Evolutionary conservation across 1,140 invertebrate genomes (phyloP), one percentile per base, ranked within the genome.

Genomic region (Rhagoletis pomonella): DNA sequence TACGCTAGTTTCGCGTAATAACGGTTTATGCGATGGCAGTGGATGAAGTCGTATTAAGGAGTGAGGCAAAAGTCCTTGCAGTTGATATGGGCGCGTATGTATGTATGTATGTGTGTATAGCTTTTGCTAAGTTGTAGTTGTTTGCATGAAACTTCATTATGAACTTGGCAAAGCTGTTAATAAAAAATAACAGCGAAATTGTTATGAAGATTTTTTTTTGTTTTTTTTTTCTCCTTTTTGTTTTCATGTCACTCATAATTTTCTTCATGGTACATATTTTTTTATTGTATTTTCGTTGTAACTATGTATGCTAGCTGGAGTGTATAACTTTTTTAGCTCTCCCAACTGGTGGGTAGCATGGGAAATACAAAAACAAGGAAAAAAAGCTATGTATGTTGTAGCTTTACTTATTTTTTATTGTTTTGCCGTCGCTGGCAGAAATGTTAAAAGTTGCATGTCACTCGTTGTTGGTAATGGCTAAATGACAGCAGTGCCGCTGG

Each of bases 21-120:
- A 87, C 86, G 65, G 86, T 87, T 87, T 87, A 73, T 87, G 65
- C 17, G n/a, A 58, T 85, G n/a, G 14, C 19, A 58, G 50, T 59
- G 81, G 58, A 17, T 4, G 3, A 14, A 0, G 17, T 4, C 3
- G 73, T 2, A 65, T 6, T 39, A 65, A 29, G 50, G 81, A 10
- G 44, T 5, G 3, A 0, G 29, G 42, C 42, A 10, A 55, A 10
- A 4, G 67, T 17, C 39, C 42, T 44, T 73, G 2, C 9, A 17
- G 42, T 29, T 39, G 5, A 42, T 73, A 10, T 47, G 42, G 44
- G 42, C 67, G 10, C 1, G 50, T 2, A 55, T 10, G 10, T 55
- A 55, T 10, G 10, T 55, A 55, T 0, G 10, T 2, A 55, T 1
- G 10, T n/a, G n/a, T n/a, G n/a, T 55, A 55, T 73, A 73, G 42